Evolutionary conservation across 2,888 invertebrate species (phyloP), one percentile per base, ranked within the genome.

Genomic region (Syrphus vitripennis): DNA sequence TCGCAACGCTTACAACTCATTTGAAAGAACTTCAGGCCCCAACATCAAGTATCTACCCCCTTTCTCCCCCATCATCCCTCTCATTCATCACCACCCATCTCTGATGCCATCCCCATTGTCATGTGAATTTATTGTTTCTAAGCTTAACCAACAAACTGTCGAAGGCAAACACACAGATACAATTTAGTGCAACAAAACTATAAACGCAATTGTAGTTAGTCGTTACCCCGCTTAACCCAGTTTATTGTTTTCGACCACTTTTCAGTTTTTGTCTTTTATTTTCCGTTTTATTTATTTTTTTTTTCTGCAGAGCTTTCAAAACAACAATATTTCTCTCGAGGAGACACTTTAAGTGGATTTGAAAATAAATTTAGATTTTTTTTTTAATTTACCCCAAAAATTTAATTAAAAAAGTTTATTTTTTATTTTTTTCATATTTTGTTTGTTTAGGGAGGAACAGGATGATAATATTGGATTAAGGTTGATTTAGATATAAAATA

Each of bases 191-290:
- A 34, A 34, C 67, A 55, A 61, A 67, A 72, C 72, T 61, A 34
- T 21, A n/a, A 45, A 55, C 59, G 53, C 79, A 75, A 70, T 57
- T 50, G 42, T 26, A 61, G 72, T 50, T 71, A 67, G 67, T 79
- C 57, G 65, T 74, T 45, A 53, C 59, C 37, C 59, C 77, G 63
- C 70, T 74, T 81, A 77, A 81, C 81, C 81, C 37, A 65, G 59
- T 69, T 74, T 74, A 76, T 80, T 76, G 59, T 69, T 76, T 55
- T 67, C 57, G 50, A 70, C 79, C 31, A 75, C 78, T 61, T 72
- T 37, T 65, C 16, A 45, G 29, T 65, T 65, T 61, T 61, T 61
- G n/a, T 26, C n/a, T 21, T 19, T 26, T 7, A n/a, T 63, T 61
- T n/a, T 37, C 7, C 3, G 4, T 19, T 9, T 21, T 21, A 21